Conservation (phyloP, 2,797 vertebrate genomes). For the Siniperca scherzeri region DNA sequence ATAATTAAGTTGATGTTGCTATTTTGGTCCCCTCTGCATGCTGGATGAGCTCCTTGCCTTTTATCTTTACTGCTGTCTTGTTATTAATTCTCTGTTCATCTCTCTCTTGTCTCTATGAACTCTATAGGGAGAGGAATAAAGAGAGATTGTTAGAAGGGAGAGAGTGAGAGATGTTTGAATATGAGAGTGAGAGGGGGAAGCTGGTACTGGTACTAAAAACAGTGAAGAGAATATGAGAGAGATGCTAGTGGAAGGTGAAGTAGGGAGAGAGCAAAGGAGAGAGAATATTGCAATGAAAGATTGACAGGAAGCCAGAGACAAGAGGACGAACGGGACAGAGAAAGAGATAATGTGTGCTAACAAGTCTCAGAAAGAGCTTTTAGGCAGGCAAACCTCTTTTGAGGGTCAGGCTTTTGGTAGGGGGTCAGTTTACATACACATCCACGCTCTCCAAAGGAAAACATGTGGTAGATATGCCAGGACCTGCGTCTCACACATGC, state of each 20-base stretch:
- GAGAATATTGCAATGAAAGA: constrained; percentile 44
- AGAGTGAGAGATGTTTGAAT: constrained; percentile 23
- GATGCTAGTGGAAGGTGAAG: constrained; percentile 38
- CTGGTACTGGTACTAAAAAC: constrained; percentile 24
- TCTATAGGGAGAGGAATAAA: constrained; percentile 53
- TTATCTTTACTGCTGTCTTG: constrained; percentile 68
- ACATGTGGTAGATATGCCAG: constrained; percentile 61
- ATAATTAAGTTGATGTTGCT: constrained; percentile 43
- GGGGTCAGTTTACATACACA: constrained; percentile 68
- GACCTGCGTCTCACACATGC: constrained; percentile 57
- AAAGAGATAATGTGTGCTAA: constrained; percentile 41
- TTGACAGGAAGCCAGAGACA: constrained; percentile 53
- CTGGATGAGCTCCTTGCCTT: constrained; percentile 54
- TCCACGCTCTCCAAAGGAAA: constrained; percentile 42
- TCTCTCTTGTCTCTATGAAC: constrained; percentile 58
- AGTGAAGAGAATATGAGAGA: constrained; percentile 18
- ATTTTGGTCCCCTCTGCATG: constrained; percentile 59
- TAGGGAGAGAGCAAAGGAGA: constrained; percentile 22
- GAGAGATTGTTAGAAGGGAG: constrained; percentile 32
- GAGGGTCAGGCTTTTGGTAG: constrained; percentile 44
- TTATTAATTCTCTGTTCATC: constrained; percentile 71
- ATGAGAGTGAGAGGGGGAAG: background rate
- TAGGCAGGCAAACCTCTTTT: constrained; percentile 54
- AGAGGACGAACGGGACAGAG: constrained; percentile 30
- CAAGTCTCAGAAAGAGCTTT: constrained; percentile 66